Base-by-base conservation (phyloP, 1,140 invertebrate species). In the Zaprionus ghesquierei region DNA sequence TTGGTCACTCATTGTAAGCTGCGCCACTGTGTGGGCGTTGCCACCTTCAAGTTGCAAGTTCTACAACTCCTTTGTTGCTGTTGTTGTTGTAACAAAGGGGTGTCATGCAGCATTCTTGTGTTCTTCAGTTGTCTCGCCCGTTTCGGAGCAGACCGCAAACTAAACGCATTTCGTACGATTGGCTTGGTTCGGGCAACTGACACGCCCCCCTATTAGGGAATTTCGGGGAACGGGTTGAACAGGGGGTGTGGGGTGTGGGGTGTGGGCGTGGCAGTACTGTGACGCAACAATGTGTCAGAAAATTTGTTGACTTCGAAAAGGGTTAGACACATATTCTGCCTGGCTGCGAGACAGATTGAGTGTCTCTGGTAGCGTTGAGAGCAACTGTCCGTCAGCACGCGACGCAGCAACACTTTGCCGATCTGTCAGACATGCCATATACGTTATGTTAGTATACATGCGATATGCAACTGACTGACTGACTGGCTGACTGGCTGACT, bases 121-220 rank as follows among this genome's bases (percentile, higher is more conserved):
- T 41, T 35, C 3, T n/a, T n/a, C n/a, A n/a, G n/a, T n/a, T n/a
- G 6, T 29, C 27, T 29, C 27, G 27, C 6, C 3, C 27, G 27
- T n/a, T n/a, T n/a, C 41, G 51, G 61, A 74, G n/a, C n/a, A 73
- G 46, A 64, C 61, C 59, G 77, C 70, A 55, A 51, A 69, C 51
- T 41, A 50, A 76, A 79, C 73, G 77, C 68, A 84, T 84, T 84
- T 77, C 65, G 68, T 69, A 66, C 85, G 79, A 84, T 84, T 84
- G 81, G 81, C 77, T 63, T 65, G 77, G 81, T 85, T 77, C 72
- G 63, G 41, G 58, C 69, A 63, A 73, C 81, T 58, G 72, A 59
- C 61, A 74, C 81, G 35, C 23, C 27, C 69, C 81, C 62, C 5
- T 41, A 41, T 41, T 6, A 8, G 68, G 59, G 60, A 44, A 29